phyloP scores from a whole-genome alignment of 2,797 vertebrate genomes.

The Acrossocheilus wenchowensis region DNA sequence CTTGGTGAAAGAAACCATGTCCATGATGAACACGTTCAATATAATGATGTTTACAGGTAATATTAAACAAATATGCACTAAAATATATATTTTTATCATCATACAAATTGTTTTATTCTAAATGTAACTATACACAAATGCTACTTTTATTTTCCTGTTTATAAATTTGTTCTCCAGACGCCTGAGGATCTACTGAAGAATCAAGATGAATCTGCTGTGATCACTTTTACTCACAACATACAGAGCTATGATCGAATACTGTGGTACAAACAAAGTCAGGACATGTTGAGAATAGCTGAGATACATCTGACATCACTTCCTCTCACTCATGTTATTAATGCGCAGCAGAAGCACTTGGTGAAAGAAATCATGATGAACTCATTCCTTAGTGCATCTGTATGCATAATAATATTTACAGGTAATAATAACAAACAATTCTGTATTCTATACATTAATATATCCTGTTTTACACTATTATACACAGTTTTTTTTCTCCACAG shows the following conservation, averaged over 20 bases:
- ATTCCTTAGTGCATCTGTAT: too few relatives aligned
- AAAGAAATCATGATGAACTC: neutral
- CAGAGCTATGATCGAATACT: neutral
- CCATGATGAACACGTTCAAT: neutral
- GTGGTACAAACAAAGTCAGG: conserved; percentile 46
- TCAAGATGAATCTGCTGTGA: neutral
- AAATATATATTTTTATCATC: neutral
- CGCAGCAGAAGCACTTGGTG: neutral
- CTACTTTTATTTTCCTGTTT: neutral
- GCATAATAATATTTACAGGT: too few relatives aligned
- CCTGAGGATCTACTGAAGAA: neutral
- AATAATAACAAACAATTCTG: too few relatives aligned
- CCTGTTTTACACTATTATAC: too few relatives aligned
- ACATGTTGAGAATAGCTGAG: neutral
- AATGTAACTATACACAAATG: neutral
- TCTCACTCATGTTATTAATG: too few relatives aligned
- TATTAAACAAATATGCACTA: neutral
- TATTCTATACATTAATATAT: too few relatives aligned
- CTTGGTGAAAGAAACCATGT: neutral
- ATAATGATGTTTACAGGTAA: conserved; percentile 1
- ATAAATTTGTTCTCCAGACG: conserved; percentile 38
- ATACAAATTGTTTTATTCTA: neutral
- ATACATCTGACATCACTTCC: conserved; percentile 3
- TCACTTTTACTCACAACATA: conserved; percentile 42
- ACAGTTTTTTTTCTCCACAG: neutral